Percentiles rank a stretch among this genome's conserved stretches.
Conservation (phyloP, 2,797 vertebrate genomes). For the Fratercula arctica region DNA sequence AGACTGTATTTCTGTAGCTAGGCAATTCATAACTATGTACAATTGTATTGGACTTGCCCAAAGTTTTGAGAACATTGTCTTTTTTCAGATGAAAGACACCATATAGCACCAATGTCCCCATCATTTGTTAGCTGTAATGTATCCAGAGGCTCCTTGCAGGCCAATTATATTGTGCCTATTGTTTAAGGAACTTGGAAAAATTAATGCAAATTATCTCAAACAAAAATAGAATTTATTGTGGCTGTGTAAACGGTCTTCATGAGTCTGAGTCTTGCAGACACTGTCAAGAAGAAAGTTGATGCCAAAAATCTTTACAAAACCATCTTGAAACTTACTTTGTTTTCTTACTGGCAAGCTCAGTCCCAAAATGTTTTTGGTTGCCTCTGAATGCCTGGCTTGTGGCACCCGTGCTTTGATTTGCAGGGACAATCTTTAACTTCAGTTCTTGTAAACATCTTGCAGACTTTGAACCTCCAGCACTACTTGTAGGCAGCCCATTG, state of each 20-base stretch:
- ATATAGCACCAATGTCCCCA: not conserved
- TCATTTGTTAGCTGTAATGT: not conserved
- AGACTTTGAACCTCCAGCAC: not conserved
- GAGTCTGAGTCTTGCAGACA: not conserved
- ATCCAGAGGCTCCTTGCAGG: slow-evolving; percentile 6
- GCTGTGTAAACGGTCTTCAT: not conserved
- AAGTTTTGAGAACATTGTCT: not conserved
- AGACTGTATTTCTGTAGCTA: not conserved
- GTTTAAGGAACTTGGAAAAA: slow-evolving; percentile 23
- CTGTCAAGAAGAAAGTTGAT: not conserved
- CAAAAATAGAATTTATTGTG: slow-evolving; percentile 34
- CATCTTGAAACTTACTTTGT: not conserved
- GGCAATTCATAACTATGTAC: not conserved
- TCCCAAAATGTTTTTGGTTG: not conserved
- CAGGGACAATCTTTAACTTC: not conserved
- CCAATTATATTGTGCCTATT: not conserved
- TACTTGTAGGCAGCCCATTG: not conserved
- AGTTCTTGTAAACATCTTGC: not conserved
- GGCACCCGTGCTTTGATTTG: not conserved
- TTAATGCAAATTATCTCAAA: not conserved
- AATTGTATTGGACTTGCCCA: not conserved
- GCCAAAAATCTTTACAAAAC: not conserved
- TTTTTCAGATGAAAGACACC: not conserved
- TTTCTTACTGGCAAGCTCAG: not conserved
- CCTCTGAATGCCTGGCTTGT: not conserved